Conservation (phyloP, 1,140 invertebrate genomes). For the Drosophila tropicalis region DNA sequence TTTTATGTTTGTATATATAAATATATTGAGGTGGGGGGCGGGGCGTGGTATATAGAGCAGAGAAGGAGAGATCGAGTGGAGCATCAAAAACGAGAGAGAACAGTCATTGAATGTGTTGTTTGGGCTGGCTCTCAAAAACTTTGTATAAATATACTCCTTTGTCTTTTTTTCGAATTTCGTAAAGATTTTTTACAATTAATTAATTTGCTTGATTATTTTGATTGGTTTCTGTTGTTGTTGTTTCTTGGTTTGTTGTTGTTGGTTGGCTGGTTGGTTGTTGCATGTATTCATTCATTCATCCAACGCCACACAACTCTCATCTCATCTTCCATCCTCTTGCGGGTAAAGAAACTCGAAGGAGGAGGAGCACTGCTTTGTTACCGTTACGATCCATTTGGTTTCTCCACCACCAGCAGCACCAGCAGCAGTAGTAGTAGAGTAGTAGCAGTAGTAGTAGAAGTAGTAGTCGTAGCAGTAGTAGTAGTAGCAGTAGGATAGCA, state of each 20-base stretch:
- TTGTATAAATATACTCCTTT: slow-evolving; percentile 83
- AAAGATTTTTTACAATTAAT: neutral
- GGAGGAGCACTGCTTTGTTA: slow-evolving; percentile 68
- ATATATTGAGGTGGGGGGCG: too few relatives aligned
- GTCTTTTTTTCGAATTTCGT: slow-evolving; percentile 25
- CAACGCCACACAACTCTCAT: slow-evolving; percentile 49
- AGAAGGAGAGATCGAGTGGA: slow-evolving; percentile 16
- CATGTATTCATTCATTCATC: slow-evolving; percentile 29
- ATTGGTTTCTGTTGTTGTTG: slow-evolving; percentile 33
- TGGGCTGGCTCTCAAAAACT: slow-evolving; percentile 58
- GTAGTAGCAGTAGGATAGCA: slow-evolving; percentile 43
- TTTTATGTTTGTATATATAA: too few relatives aligned
- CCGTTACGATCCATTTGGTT: slow-evolving; percentile 69
- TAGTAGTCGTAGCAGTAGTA: slow-evolving; percentile 38
- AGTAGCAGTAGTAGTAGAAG: slow-evolving; percentile 33
- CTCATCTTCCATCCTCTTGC: slow-evolving; percentile 40
- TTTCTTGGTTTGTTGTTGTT: slow-evolving; percentile 27
- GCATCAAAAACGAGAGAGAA: slow-evolving; percentile 1
- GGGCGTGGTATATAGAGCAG: neutral
- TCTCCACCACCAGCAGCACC: slow-evolving; percentile 48
- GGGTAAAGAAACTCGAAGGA: slow-evolving; percentile 8
- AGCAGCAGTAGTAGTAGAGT: slow-evolving; percentile 23
- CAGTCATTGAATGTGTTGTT: neutral
- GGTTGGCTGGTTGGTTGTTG: slow-evolving; percentile 18
- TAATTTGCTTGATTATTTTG: slow-evolving; percentile 23